phyloP scores from a whole-genome alignment of 2,113 vertebrate genomes.

The Paramisgurnus dabryanus region DNA sequence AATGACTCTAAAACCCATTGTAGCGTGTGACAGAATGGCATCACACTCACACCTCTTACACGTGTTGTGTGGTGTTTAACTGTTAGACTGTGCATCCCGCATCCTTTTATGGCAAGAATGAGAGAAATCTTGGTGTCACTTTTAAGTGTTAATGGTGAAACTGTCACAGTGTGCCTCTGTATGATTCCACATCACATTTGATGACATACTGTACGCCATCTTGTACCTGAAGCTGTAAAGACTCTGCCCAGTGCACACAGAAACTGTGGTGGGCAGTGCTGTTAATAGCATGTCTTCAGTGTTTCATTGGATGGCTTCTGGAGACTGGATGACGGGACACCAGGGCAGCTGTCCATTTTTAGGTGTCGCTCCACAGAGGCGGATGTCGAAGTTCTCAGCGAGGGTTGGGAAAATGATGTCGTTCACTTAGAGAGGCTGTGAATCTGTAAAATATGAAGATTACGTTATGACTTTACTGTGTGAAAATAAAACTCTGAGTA shows the following conservation, averaged over 20 bases:
- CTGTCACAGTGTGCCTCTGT: neutral
- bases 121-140: conserved; percentile 11
- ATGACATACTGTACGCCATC: neutral
- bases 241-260: neutral
- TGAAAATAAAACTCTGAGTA: neutral
- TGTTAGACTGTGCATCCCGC: neutral
- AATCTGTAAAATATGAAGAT: conserved; percentile 31
- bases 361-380: conserved; percentile 27
- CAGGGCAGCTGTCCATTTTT: conserved; percentile 34
- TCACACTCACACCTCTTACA: neutral
- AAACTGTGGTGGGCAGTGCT: neutral
- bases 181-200: neutral
- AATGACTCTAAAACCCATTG: neutral
- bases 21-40: neutral
- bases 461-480: neutral
- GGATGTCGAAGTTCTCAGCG: neutral
- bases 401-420: neutral
- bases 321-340: conserved; percentile 27
- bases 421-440: conserved; percentile 5
- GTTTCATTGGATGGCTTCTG: conserved; percentile 14
- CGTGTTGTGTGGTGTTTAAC: neutral
- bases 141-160: conserved; percentile 21
- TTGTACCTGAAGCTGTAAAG: neutral
- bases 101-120: conserved; percentile 1
- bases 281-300: conserved; percentile 19